Evolutionary conservation across 1,140 invertebrate genomes (phyloP), one percentile per base, ranked within the genome.

Genomic region (Drosophila repleta): DNA sequence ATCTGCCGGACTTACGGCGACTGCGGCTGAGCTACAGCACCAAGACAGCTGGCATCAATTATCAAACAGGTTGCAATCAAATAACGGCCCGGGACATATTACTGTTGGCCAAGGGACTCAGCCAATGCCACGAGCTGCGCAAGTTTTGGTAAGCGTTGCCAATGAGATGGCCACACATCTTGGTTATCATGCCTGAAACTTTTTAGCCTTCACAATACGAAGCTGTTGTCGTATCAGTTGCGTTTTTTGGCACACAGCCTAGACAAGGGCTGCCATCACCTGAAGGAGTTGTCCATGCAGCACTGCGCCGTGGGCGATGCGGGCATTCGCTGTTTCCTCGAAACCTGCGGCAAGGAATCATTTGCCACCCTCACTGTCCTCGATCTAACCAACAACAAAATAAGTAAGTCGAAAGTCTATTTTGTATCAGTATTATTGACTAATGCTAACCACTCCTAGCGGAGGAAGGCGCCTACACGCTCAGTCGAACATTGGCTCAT

Each of bases 321-420:
- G 17, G 92, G 92, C 18, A 90, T 92, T 13, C 79, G 85, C 13
- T 60, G 79, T 49, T 89, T 92, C 53, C 63, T 91, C 18, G 82
- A 90, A 60, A 82, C 75, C 20, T 90, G 85, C 4, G 79, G 79
- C 55, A 73, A 76, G 13, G 90, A 92, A 58, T 79, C 90, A 2
- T 90, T 91, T 32, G 57, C 64, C 7, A 90, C 83, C 5, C 67
- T 92, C 0, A 90, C 79, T 8, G 43, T 74, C 4, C 75, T 92
- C 1, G 80, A 91, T 53, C 65, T 92, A 53, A 90, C 81, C 17
- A 92, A 92, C 62, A 92, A 92, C 64, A 79, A 77, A 60, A 92
- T 92, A 6, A 79, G 92, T 92, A 43, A 45, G 4, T 7, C 0
- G 18, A 20, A 2, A 5, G 24, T 32, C 13, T 10, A 24, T 43